Conservation (phyloP, 2,113 vertebrate species). For the Craseonycteris thonglongyai region DNA sequence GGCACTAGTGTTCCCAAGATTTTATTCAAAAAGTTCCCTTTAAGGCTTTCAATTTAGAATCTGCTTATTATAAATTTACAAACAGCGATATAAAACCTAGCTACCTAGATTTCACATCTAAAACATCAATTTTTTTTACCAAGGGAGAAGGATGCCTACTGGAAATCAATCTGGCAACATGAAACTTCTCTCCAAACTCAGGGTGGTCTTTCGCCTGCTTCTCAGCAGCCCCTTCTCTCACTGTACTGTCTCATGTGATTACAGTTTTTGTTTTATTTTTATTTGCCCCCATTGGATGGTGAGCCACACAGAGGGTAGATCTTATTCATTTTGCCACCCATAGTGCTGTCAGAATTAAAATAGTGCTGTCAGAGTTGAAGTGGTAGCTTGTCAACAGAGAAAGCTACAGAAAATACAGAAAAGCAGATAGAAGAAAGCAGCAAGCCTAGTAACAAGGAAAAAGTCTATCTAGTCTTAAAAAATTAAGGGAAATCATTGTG, state of each 20-base stretch:
- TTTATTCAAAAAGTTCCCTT: not conserved
- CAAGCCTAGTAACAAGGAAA: not conserved
- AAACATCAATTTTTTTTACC: not conserved
- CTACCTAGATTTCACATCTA: not conserved
- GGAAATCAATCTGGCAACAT: not conserved
- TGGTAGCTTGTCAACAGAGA: not conserved
- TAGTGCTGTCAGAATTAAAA: not conserved
- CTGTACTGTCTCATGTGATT: not conserved
- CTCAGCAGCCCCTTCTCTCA: not conserved
- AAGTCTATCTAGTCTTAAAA: not conserved
- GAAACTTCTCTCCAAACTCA: not conserved
- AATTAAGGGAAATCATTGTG: not conserved
- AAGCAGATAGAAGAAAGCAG: not conserved
- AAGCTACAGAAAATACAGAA: not conserved
- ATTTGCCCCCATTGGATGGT: not conserved
- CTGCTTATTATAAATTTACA: not conserved
- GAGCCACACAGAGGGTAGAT: not conserved
- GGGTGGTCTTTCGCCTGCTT: not conserved
- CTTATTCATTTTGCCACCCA: not conserved
- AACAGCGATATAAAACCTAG: not conserved
- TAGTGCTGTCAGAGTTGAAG: not conserved
- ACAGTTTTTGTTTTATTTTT: not conserved
- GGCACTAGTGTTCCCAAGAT: not conserved
- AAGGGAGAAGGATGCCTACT: not conserved
- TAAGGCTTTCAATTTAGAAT: not conserved